Evolutionary conservation across 2,113 vertebrate genomes (phyloP), one percentile per base, ranked within the genome.

Genomic region (Rhinolophus sinicus): DNA sequence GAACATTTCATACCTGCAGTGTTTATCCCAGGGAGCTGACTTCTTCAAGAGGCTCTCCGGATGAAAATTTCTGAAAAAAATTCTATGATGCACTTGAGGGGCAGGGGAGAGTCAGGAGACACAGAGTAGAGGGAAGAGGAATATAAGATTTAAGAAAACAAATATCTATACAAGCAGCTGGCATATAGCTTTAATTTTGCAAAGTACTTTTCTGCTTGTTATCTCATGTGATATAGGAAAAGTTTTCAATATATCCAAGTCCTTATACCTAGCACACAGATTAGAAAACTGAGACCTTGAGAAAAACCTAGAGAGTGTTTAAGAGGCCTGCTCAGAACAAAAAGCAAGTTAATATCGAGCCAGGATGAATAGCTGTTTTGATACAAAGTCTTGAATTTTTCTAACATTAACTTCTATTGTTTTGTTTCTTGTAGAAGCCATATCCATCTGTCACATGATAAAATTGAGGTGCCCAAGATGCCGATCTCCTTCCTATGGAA

Each of bases 71-170:
- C 81, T 83, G 50, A 56, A 6, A 47, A 40, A 40, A 78, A 47
- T 26, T 60, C 6, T 19, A 19, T 11, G 60, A 90, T 4, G 1
- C 35, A 22, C 5, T 3, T 52, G 6, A 16, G 9, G 24, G 6
- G 4, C 0, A 0, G 0, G 24, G 52, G 28, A 18, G 3, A 64
- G 60, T 12, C 35, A 47, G 8, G 3, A 65, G 12, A 83, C n/a
- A 54, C 2, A 40, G 62, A 19, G 26, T 26, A 70, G 26, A 47
- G 24, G 33, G 8, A 78, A 33, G 33, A 64, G 8, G 22, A 52
- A 35, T 38, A 1, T 21, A 24, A 52, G 19, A 90, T 54, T 78
- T 44, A 73, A 54, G 54, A 82, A 67, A 69, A 10, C 3, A 19
- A 13, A 6, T 38, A 44, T 5, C 19, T 50, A 35, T 22, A 28